Conservation (phyloP, 1,140 invertebrate genomes). For the Eriosoma lanigerum region DNA sequence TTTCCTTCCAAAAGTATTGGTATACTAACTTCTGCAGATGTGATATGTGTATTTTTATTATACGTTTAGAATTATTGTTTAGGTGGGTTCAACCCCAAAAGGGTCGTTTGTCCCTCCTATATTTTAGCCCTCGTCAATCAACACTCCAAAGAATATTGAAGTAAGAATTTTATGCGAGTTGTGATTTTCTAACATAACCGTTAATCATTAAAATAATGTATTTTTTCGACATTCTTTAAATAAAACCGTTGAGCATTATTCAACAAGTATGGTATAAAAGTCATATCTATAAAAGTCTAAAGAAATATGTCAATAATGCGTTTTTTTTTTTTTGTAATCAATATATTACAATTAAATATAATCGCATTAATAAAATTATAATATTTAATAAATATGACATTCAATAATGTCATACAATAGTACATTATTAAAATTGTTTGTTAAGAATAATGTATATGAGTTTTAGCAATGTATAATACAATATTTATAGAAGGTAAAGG, state of each 20-base stretch:
- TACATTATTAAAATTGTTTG: too few relatives aligned
- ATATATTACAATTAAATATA: too few relatives aligned
- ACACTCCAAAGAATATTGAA: background rate
- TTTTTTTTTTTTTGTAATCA: too few relatives aligned
- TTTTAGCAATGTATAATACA: too few relatives aligned
- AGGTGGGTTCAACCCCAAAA: slow-evolving; percentile 28
- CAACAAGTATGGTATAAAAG: too few relatives aligned
- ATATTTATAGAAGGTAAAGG: too few relatives aligned
- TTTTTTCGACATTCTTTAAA: background rate
- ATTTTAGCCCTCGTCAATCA: slow-evolving; percentile 29
- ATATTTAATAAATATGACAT: too few relatives aligned
- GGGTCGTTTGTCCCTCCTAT: slow-evolving; percentile 23
- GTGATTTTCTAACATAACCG: slow-evolving; percentile 6
- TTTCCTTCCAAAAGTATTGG: background rate
- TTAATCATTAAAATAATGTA: background rate
- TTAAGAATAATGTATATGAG: too few relatives aligned
- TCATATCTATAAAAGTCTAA: too few relatives aligned
- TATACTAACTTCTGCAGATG: background rate
- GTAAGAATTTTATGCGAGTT: slow-evolving; percentile 9
- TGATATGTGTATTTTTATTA: background rate
- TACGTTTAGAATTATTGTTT: slow-evolving; percentile 32
- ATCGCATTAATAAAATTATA: too few relatives aligned
- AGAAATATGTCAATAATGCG: too few relatives aligned
- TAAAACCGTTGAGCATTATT: slow-evolving; percentile 4
- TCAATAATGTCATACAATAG: too few relatives aligned